These are phyloP conservation scores for Notothenia coriiceps DNA, from an alignment of 2,113 vertebrate species.

Conservation along the genomic window DNA sequence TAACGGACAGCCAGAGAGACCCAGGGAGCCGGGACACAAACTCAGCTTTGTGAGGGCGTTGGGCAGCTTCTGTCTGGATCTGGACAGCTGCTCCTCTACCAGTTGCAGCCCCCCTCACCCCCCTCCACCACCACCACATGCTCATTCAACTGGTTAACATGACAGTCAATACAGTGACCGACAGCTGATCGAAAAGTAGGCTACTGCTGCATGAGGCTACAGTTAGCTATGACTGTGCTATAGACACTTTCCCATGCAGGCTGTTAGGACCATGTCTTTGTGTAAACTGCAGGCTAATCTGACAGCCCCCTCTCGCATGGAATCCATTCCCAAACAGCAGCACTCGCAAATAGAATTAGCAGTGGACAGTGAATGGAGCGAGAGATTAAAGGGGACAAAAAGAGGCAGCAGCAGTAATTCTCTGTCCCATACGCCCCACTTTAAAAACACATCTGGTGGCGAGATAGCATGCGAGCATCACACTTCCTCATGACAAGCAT, in stretches of 20 bases:
- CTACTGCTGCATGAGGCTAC: neutral
- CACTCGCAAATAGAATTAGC: conserved; percentile 63
- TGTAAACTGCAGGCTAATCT: conserved; percentile 59
- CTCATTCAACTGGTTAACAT: conserved; percentile 42
- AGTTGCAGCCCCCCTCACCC: conserved; percentile 22
- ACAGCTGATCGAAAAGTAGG: conserved; percentile 52
- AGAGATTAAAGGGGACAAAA: conserved; percentile 53
- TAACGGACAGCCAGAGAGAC: conserved; percentile 39
- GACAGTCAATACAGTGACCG: conserved; percentile 43
- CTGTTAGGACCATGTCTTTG: conserved; percentile 41
- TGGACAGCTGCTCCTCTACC: conserved; percentile 75
- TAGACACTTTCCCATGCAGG: conserved; percentile 17
- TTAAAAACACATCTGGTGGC: conserved; percentile 48
- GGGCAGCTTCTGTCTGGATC: conserved; percentile 59
- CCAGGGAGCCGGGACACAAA: conserved; percentile 56
- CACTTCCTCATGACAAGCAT: conserved; percentile 24
- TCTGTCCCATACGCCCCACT: conserved; percentile 16
- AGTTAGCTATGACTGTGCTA: neutral
- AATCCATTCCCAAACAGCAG: conserved; percentile 50
- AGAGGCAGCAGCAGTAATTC: conserved; percentile 52
- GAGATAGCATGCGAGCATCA: conserved; percentile 24
- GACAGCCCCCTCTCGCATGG: conserved; percentile 36
- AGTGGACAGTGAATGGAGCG: conserved; percentile 43
- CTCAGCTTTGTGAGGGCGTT: conserved; percentile 70
- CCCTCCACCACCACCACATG: neutral